Base-by-base conservation (phyloP, 2,113 vertebrate species). In the Ophiodon elongatus region DNA sequence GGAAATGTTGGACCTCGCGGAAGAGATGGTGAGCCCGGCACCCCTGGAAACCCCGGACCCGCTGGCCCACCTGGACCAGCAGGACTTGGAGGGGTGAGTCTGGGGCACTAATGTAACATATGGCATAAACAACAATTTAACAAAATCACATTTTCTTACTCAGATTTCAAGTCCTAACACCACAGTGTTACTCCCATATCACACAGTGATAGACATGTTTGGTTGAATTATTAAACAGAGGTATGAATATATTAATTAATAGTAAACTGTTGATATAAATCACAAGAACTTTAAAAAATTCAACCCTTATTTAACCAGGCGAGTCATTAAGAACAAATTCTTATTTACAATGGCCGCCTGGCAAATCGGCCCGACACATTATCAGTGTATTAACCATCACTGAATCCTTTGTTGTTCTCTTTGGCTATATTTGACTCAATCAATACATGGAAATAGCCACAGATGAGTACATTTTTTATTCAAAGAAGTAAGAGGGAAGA, bases 1-100 rank as follows among this genome's bases (percentile, higher is more conserved):
- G 97, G 97, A 92, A 82, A 84, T 89, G 17, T 90, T 64, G 98
- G 98, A 76, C 97, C 97, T 74, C 95, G 96, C 80, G 97, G 97
- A 88, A 96, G 96, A 96, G 97, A 99, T 95, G 98, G 97, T 60
- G 97, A 98, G 84, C 98, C 98, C 69, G 98, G 98, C 39, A 98
- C 88, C 77, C 97, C 98, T 60, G 97, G 98, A 35, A 99, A 98
- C 70, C 97, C 97, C 0, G 97, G 95, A 67, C 88, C 92, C 14
- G 17, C 92, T 14, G 95, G 97, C 0, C 95, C 96, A 76, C 94
- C 97, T 15, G 97, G 96, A 3, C 94, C 94, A 66, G 89, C 96
- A 47, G 98, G 97, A 67, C 96, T 98, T 41, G 95, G 96, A 87
- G 97, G 97, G 94, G 98, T 98, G 89, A 96, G 97, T 97, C 31